Conservation (phyloP, 2,888 invertebrate genomes). For the Frankliniella fusca region DNA sequence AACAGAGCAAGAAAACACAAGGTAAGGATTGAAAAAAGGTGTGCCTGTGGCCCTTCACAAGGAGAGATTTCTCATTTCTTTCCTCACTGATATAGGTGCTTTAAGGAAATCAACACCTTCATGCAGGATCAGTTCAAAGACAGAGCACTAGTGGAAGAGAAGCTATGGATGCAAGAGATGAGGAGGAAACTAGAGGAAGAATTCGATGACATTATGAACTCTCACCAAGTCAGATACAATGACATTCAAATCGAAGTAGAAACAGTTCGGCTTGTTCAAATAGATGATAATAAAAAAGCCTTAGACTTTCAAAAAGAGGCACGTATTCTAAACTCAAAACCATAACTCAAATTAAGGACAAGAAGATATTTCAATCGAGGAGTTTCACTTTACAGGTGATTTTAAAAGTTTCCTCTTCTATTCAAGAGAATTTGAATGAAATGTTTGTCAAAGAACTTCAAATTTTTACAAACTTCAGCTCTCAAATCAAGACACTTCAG, state of each 20-base stretch:
- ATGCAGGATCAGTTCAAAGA: background rate
- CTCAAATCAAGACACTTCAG: background rate
- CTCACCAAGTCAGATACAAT: background rate
- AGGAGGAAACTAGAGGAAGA: background rate
- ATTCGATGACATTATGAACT: background rate
- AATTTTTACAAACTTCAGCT: background rate
- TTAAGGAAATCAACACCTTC: background rate
- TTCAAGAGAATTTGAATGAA: background rate
- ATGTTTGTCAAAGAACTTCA: background rate
- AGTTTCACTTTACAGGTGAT: background rate
- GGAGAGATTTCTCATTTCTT: background rate
- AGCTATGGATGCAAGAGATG: background rate
- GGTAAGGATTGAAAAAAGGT: too few species aligned
- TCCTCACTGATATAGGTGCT: background rate
- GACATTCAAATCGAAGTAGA: background rate
- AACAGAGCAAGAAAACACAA: too few species aligned
- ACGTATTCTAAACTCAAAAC: background rate
- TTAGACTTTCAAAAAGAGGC: background rate
- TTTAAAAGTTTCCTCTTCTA: background rate
- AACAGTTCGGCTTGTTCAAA: background rate
- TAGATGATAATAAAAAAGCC: background rate
- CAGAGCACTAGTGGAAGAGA: background rate
- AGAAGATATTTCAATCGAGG: background rate
- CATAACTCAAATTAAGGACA: background rate
- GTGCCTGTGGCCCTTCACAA: background rate